These are phyloP conservation scores for Tragelaphus scriptus DNA, from an alignment of 2,113 vertebrate genomes.

Conservation along the genomic window DNA sequence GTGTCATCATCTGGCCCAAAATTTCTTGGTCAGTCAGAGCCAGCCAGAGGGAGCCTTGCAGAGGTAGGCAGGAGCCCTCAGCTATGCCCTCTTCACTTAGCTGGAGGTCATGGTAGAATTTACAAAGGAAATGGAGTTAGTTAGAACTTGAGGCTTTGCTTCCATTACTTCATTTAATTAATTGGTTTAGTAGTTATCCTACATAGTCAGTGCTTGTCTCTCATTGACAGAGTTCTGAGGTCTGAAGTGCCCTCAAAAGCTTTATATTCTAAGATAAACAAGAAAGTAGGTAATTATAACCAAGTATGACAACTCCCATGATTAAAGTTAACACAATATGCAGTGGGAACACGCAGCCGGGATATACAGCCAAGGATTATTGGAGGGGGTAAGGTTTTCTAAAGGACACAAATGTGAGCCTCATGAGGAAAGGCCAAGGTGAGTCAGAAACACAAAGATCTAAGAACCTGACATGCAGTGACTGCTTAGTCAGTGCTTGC, in stretches of 20 bases:
- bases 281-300: background rate
- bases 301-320: background rate
- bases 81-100: background rate
- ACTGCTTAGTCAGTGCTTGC: background rate
- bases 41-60: background rate
- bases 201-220: background rate
- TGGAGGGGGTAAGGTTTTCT: background rate
- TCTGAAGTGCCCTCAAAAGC: background rate
- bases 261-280: background rate
- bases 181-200: background rate
- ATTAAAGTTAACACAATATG: background rate
- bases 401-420: background rate
- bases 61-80: background rate
- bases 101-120: background rate
- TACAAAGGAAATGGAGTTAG: background rate
- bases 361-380: background rate
- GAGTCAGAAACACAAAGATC: background rate
- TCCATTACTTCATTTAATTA: background rate
- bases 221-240: background rate
- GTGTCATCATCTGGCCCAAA: background rate
- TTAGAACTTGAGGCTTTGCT: background rate
- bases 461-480: background rate
- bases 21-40: background rate
- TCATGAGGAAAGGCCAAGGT: background rate
- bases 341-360: background rate